Evolutionary conservation across 2,113 vertebrate species (phyloP).

Genomic region (Anser brachyrhynchus): DNA sequence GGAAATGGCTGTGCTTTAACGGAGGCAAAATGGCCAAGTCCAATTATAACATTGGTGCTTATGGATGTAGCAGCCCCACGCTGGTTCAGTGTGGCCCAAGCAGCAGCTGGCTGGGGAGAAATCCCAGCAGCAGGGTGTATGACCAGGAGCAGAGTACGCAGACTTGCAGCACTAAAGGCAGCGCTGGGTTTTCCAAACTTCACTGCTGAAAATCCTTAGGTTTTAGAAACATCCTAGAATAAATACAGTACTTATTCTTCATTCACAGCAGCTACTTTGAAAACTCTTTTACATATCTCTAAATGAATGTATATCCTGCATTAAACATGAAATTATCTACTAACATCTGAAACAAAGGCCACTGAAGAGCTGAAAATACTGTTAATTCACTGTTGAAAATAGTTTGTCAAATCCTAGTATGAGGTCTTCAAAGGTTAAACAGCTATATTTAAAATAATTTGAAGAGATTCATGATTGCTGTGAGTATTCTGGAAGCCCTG

Average conservation of each 20-base stretch:
- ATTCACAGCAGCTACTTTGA: background rate
- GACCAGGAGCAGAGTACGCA: background rate
- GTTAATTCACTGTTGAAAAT: background rate
- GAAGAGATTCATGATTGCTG: background rate
- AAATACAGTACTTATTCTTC: background rate
- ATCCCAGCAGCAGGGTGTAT: background rate
- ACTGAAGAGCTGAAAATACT: background rate
- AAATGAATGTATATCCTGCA: background rate
- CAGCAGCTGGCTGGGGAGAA: background rate
- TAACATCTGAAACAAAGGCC: background rate
- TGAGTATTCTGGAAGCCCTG: background rate
- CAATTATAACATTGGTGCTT: background rate
- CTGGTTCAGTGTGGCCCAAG: background rate
- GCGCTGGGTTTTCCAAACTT: background rate
- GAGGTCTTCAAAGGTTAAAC: background rate
- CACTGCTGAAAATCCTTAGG: accelerated
- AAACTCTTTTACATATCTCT: background rate
- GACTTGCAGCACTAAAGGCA: background rate
- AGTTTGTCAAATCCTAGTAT: background rate
- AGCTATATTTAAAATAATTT: conserved; percentile 9
- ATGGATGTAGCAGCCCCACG: background rate
- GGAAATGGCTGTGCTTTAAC: background rate
- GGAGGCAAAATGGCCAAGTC: background rate
- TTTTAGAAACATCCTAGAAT: background rate
- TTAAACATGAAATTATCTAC: background rate